phyloP scores from a whole-genome alignment of 2,888 invertebrate species.

The Eretmocerus hayati region DNA sequence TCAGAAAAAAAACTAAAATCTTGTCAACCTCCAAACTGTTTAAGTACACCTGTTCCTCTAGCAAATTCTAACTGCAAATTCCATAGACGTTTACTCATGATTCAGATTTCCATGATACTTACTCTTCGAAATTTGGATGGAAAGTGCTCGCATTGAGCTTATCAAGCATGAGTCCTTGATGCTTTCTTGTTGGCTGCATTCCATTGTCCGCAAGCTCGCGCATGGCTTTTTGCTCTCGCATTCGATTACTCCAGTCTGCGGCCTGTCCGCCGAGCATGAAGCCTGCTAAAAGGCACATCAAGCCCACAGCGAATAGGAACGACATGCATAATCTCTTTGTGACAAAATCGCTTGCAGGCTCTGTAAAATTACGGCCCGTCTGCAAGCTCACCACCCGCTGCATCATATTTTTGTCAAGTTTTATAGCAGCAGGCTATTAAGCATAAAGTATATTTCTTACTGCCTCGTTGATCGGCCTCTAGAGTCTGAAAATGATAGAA shows the following conservation, averaged over 20 bases:
- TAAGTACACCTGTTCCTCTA: no score
- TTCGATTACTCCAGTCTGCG: conserved; percentile 30
- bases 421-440: no score
- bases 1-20: no score
- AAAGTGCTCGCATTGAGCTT: conserved; percentile 11
- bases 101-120: background rate
- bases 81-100: background rate
- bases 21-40: no score
- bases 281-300: conserved; percentile 48
- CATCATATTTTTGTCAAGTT: no score
- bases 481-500: no score
- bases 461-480: no score
- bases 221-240: conserved; percentile 18
- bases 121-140: conserved; percentile 10
- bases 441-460: no score
- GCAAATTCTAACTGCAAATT: background rate
- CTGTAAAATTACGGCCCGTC: conserved; percentile 41
- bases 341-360: conserved; percentile 44
- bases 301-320: conserved; percentile 47
- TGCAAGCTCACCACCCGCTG: conserved; percentile 49
- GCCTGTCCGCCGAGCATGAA: conserved; percentile 48
- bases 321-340: conserved; percentile 49
- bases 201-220: conserved; percentile 36
- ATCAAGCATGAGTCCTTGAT: conserved; percentile 26
- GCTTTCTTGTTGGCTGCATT: conserved; percentile 29